A percentile compares a stretch with the other conserved stretches of the same genome.
Conservation (phyloP, 2,888 invertebrate genomes). For the Eucera pruinosa region DNA sequence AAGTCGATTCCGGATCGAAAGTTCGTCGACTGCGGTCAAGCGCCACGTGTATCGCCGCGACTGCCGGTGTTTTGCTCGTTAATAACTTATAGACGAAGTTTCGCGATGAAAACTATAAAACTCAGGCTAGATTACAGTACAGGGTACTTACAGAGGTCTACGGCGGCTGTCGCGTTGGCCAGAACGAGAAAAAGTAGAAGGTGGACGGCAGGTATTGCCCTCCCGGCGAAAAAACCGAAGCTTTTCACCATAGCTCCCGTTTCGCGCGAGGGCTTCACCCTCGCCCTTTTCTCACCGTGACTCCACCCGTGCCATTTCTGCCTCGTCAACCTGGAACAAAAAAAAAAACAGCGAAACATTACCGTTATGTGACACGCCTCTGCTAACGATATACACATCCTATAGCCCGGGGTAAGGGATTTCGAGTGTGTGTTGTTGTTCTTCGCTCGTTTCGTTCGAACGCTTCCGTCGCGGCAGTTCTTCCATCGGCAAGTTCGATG, state of each 20-base stretch:
- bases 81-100: conserved; percentile 63
- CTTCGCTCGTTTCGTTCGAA: conserved; percentile 45
- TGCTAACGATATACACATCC: conserved; percentile 40
- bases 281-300: conserved; percentile 81
- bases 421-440: conserved; percentile 32
- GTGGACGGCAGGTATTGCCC: conserved; percentile 78
- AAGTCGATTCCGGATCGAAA: conserved; percentile 64
- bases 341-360: conserved; percentile 21
- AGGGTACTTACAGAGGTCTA: conserved; percentile 80
- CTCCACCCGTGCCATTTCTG: conserved; percentile 76
- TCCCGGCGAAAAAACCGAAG: conserved; percentile 75
- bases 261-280: conserved; percentile 79
- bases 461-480: conserved; percentile 37
- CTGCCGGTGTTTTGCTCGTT: conserved; percentile 33
- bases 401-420: conserved; percentile 18
- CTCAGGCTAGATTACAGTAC: conserved; percentile 36
- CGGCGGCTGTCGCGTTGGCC: conserved; percentile 72
- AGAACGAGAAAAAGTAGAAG: conserved; percentile 70
- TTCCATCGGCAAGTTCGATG: conserved; percentile 22
- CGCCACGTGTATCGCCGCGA: conserved; percentile 37
- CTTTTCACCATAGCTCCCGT: conserved; percentile 79
- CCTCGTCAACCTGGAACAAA: conserved; percentile 76
- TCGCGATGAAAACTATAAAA: conserved; percentile 47
- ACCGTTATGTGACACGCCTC: conserved; percentile 55
- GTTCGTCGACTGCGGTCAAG: conserved; percentile 58